Percentiles rank a stretch among this genome's conserved stretches.
Evolutionary conservation across 2,113 vertebrate genomes (phyloP).

Genomic region (Saccopteryx leptura): DNA sequence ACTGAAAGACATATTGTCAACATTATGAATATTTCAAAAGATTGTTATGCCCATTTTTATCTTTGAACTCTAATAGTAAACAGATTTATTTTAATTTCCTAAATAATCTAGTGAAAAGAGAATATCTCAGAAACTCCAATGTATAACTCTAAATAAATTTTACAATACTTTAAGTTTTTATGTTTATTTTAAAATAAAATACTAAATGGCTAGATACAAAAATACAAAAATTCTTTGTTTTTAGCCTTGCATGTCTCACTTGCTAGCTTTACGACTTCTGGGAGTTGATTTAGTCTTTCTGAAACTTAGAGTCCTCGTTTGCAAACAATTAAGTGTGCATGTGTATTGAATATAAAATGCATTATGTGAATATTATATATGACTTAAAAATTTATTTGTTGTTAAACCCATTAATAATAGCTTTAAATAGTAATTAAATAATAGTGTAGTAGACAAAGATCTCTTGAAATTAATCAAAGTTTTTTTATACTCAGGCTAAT

Average conservation of each 20-base stretch:
- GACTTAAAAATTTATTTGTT: not conserved
- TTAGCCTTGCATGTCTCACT: not conserved
- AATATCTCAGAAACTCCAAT: not conserved
- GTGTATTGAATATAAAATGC: not conserved
- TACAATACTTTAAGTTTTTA: not conserved
- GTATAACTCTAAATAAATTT: not conserved
- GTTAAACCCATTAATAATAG: not conserved
- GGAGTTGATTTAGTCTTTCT: not conserved
- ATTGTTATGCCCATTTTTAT: not conserved
- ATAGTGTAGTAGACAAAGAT: not conserved
- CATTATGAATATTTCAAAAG: conserved; percentile 2
- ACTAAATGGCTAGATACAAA: not conserved
- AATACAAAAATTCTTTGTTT: not conserved
- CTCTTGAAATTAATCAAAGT: not conserved
- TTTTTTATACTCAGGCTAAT: not conserved
- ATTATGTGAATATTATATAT: not conserved
- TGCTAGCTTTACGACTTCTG: not conserved
- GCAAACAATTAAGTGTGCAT: not conserved
- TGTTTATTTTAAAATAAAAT: not conserved
- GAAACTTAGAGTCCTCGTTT: not conserved
- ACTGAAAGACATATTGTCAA: not conserved
- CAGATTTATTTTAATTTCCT: not conserved
- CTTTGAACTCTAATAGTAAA: not conserved
- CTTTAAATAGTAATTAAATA: conserved; percentile 10
- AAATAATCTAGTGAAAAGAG: not conserved